Conservation (phyloP, 1,140 invertebrate species). For the Parasteatoda tepidariorum region DNA sequence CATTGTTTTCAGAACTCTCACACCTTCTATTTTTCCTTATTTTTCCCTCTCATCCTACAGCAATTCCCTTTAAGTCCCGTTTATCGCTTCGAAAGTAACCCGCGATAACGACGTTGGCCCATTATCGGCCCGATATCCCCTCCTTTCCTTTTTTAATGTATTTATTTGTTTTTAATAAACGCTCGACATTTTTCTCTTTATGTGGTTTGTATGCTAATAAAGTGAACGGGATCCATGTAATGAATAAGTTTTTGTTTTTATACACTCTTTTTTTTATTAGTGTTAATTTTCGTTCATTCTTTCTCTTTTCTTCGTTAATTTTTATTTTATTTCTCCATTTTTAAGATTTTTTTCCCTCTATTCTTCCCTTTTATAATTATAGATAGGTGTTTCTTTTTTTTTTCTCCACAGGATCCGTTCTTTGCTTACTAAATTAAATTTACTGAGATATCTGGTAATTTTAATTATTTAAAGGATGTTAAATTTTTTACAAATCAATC, state of each 20-base stretch:
- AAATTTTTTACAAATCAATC: too few species aligned
- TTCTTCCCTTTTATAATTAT: too few species aligned
- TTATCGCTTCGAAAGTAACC: background rate
- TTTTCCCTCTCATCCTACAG: background rate
- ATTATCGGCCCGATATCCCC: background rate
- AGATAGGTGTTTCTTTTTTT: too few species aligned
- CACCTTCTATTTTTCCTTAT: too few species aligned
- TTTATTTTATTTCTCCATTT: too few species aligned
- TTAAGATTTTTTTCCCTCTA: too few species aligned
- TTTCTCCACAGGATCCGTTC: too few species aligned
- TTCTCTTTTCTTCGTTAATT: too few species aligned
- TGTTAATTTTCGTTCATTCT: too few species aligned
- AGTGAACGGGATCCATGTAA: background rate
- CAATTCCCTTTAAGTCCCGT: conserved; percentile 11
- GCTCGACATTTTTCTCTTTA: background rate
- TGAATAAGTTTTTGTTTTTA: background rate
- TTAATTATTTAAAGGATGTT: too few species aligned
- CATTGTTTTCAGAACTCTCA: conserved; percentile 6
- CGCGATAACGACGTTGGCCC: conserved; percentile 5
- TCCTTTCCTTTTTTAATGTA: background rate
- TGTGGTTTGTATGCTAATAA: conserved; percentile 23
- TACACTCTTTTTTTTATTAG: background rate
- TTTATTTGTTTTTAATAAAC: conserved; percentile 31
- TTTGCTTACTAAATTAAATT: too few species aligned
- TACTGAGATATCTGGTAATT: too few species aligned